Evolutionary conservation across 2,797 vertebrate species (phyloP), one percentile per base, ranked within the genome.

Genomic region (Rhadinocentrus ornatus): DNA sequence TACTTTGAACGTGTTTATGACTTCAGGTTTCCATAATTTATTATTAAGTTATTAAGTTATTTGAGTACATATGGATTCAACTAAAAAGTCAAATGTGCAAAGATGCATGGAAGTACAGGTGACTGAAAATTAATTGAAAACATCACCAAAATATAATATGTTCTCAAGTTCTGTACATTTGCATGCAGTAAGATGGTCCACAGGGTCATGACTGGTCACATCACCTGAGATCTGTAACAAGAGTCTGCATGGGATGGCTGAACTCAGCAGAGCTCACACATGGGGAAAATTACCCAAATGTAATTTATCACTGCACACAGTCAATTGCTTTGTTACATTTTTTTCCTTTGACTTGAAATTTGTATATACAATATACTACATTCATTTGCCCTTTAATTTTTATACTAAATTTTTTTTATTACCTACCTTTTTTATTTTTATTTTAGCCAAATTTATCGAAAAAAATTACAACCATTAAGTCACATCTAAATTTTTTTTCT

Each of bases 231-330:
- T 92, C 93, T 89, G 86, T 99, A 97, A 97, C 96, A 94, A 89
- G 92, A 95, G 95, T 97, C 97, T 97, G 96, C 98, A 99, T 98
- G 96, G 77, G 62, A 81, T 77, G 93, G 89, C 85, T 94, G 93
- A 94, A 93, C 89, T 77, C 86, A 91, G 54, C 16, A 78, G 87
- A 89, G 82, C 4, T 35, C 32, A 70, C 13, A 31, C 3, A 52
- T 5, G 3, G 22, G 20, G 8, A 10, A 46, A 37, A 46, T 50
- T 8, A 48, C 20, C 20, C 8, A 56, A 44, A 37, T 66, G 3
- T 22, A n/a, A 22, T 55, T 41, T 24, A 55, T 39, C 55, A 32
- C 39, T n/a, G 18, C 20, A 31, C 41, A 55, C 31, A 41, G 15
- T 29, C 39, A 9, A 55, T 31, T 15, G 5, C 9, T 50, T 50